phyloP scores from a whole-genome alignment of 2,797 vertebrate genomes.

The Scolopax bukidnonensis region DNA sequence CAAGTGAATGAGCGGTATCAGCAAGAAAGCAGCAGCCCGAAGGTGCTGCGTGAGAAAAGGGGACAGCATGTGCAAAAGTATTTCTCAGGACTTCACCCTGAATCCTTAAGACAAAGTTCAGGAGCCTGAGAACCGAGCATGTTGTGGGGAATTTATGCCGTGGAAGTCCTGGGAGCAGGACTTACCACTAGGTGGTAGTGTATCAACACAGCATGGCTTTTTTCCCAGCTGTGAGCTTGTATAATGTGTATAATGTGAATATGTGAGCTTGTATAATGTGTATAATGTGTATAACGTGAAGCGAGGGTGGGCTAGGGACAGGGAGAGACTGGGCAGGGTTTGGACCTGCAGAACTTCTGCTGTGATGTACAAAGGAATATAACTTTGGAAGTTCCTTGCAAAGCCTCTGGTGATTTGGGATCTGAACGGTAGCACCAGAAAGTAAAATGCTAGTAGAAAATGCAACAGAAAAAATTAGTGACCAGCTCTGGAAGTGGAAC shows the following conservation, averaged over 20 bases:
- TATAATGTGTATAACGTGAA: accelerated
- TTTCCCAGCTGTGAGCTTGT: accelerated
- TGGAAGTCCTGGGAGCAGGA: accelerated
- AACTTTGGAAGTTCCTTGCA: not conserved
- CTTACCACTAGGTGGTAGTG: constrained; percentile 9
- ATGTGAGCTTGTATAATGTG: accelerated
- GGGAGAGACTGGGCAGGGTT: not conserved
- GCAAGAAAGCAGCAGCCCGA: not conserved
- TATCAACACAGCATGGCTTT: not conserved
- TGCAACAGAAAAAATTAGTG: no score
- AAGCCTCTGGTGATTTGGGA: not conserved
- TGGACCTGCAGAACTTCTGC: not conserved
- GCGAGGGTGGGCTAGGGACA: not conserved
- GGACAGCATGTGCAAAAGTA: accelerated
- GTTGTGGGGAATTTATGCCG: accelerated
- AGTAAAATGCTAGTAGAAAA: not conserved
- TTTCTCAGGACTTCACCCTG: not conserved
- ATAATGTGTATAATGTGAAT: no score
- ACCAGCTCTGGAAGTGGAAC: not conserved
- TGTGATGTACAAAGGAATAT: not conserved
- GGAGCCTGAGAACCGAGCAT: accelerated
- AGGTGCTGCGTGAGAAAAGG: not conserved
- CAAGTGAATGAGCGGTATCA: accelerated
- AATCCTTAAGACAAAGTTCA: accelerated
- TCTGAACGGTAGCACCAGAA: not conserved